Evolutionary conservation across 2,113 vertebrate species (phyloP), one percentile per base, ranked within the genome.

Genomic region (Columba livia): DNA sequence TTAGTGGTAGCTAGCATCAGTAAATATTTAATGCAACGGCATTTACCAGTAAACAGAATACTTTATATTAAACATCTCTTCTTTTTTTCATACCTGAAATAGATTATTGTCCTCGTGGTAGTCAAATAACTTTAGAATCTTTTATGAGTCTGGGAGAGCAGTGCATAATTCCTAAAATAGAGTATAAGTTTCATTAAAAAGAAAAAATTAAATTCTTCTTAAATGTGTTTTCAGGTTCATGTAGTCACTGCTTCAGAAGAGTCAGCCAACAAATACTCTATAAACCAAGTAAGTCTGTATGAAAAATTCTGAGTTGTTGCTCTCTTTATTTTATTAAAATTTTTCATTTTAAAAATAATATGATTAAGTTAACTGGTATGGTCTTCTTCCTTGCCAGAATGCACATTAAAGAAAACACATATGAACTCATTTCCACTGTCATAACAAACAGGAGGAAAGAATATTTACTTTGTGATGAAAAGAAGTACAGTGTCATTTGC

Each of bases 241-340:
- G 54, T 98, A 74, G 97, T 98, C 79, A 98, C 98, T 32, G 57
- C 96, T 88, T 54, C 94, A 87, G 98, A 98, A 88, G 98, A 97
- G 89, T 93, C 85, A 29, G 82, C 95, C 69, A 88, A 90, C 47
- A 94, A 73, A 38, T 98, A 98, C 61, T 79, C 94, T 74, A 96
- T 98, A 78, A 89, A 96, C 78, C 98, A 98, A 90, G 98, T 98
- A 98, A 97, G 92, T 95, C 48, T 92, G 10, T 58, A 16, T 69
- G 29, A 88, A 89, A 85, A 69, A 56, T 23, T 71, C 70, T 10
- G 28, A 57, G 23, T 51, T 78, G 21, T 51, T 67, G 21, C 48
- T 86, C 6, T 57, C 73, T 87, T 77, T 61, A 61, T 81, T 69
- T 62, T 23, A 66, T 60, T 38, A 25, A 82, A 92, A 85, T 75